Conservation (phyloP, 2,797 vertebrate species). For the Phyllotis vaccarum region DNA sequence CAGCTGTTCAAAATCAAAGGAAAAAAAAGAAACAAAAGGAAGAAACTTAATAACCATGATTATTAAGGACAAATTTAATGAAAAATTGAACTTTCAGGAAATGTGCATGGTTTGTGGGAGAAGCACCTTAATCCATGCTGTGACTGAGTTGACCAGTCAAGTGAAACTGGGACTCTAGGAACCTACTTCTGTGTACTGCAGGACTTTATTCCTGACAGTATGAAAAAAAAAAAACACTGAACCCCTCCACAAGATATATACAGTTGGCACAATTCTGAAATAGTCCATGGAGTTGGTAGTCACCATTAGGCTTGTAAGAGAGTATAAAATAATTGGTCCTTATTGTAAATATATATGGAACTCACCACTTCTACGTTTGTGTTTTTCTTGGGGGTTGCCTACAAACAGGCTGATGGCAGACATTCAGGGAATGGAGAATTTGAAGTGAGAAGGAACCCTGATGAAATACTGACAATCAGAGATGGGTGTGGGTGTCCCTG, state of each 20-base stretch:
- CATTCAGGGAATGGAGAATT: background rate
- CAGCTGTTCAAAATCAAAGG: background rate
- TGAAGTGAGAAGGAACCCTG: background rate
- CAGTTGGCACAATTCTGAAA: background rate
- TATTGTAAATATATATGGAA: background rate
- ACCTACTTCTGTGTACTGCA: background rate
- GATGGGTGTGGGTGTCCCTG: background rate
- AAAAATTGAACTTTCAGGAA: background rate
- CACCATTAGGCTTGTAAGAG: background rate
- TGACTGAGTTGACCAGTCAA: background rate
- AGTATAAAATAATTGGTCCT: background rate
- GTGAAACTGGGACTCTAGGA: background rate
- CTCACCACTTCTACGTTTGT: background rate
- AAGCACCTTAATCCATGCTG: background rate
- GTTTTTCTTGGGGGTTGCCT: background rate
- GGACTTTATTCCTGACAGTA: background rate
- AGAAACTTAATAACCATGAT: background rate
- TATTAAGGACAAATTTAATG: background rate
- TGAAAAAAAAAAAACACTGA: background rate
- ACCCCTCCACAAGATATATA: background rate
- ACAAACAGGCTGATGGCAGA: background rate
- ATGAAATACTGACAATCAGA: background rate
- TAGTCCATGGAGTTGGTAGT: background rate
- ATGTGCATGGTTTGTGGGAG: background rate
- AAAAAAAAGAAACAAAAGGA: no score